Evolutionary conservation across 2,888 invertebrate species (phyloP), one percentile per base, ranked within the genome.

Genomic region (Arctia plantaginis): DNA sequence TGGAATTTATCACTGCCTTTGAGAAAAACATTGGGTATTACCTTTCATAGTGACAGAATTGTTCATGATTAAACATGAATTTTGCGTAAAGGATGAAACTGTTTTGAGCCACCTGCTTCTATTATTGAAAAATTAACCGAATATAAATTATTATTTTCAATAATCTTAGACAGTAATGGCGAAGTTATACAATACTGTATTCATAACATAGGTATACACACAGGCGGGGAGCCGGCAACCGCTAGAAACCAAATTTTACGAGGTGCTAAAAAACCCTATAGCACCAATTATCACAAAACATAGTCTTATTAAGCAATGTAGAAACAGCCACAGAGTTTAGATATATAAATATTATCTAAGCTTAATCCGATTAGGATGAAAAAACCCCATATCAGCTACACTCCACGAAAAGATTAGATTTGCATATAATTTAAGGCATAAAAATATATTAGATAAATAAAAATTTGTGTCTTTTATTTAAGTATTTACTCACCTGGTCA

Each of bases 401-500:
- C 69, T 27, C 27, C 55, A 70, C 41, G 20, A 59, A 59, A 39
- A 70, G 69, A 70, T 70, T 62, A 70, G 69, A 70, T 70, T 70
- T 70, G 62, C 69, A 62, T 70, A 62, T 30, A 62, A 70, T 44
- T 41, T 70, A 70, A 51, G 59, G 18, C 23, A 62, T 30, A 62
- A 39, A 59, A 27, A 33, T 18, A 62, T 62, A 51, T 69, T 33
- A n/a, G 35, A 7, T 51, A 51, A 8, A 47, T 66, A 81, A 79
- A 79, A 76, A 81, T 82, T 66, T 79, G 73, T 72, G 83, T 77
- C 76, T 69, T 72, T 67, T 69, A 44, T 74, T 77, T 77, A 82
- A 80, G 79, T 71, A 69, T 82, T 75, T 72, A 82, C 81, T 73
- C 84, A 87, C 85, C 86, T 82, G 89, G 88, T 90, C 88, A 89